Conservation (phyloP, 1,140 invertebrate species). For the Lucilia cuprina region DNA sequence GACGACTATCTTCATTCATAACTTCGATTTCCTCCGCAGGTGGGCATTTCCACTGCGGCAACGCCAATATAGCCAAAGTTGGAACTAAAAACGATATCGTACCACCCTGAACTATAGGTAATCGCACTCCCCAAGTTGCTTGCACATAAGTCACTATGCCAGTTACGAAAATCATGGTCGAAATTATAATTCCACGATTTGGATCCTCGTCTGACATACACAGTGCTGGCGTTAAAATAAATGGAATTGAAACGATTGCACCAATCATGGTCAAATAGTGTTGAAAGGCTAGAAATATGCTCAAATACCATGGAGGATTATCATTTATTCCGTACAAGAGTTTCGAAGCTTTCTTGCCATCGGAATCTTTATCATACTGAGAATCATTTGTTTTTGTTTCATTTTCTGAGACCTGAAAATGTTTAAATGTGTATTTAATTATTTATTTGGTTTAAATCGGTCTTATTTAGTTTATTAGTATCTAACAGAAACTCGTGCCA, state of each 20-base stretch:
- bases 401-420: not conserved
- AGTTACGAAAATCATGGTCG: conserved; percentile 88
- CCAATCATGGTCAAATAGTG: conserved; percentile 90
- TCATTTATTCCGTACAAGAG: conserved; percentile 79
- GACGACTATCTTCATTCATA: conserved; percentile 68
- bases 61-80: conserved; percentile 80
- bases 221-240: conserved; percentile 80
- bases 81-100: conserved; percentile 87
- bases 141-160: conserved; percentile 84
- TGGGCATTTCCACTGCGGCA: conserved; percentile 83
- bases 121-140: conserved; percentile 76
- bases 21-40: conserved; percentile 63
- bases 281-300: conserved; percentile 82
- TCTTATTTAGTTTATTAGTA: too few species aligned
- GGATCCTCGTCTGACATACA: conserved; percentile 84
- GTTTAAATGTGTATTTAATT: too few species aligned
- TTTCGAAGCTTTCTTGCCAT: conserved; percentile 39
- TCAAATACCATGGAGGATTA: conserved; percentile 82
- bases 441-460: too few species aligned
- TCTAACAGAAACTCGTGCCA: too few species aligned
- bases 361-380: not conserved
- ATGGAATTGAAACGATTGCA: conserved; percentile 83
- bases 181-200: conserved; percentile 81
- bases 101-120: conserved; percentile 76
- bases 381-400: not conserved